Percentiles rank a stretch among this genome's conserved stretches.
Evolutionary conservation across 2,797 vertebrate species (phyloP).

Genomic region (Acanthis flammea): DNA sequence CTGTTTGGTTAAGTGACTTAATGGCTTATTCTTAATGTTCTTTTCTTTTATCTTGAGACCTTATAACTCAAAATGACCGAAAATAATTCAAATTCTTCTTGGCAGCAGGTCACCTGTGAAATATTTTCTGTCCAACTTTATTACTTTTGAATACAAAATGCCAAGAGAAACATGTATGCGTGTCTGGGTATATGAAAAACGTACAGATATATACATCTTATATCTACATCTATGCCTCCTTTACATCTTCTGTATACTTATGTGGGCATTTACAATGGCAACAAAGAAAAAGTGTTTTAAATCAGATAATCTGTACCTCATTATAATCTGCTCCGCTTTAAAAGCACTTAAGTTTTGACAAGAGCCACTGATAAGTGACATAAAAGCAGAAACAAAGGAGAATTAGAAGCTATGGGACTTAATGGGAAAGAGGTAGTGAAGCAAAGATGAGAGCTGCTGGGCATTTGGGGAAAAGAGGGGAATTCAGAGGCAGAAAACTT

Average conservation of each 20-base stretch:
- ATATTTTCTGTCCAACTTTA: constrained; percentile 46
- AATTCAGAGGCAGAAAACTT: neutral
- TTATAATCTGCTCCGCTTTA: neutral
- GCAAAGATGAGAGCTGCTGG: neutral
- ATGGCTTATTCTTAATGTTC: constrained; percentile 71
- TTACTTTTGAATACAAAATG: constrained; percentile 44
- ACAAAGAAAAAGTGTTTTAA: neutral
- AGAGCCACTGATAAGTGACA: neutral
- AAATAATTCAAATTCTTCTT: constrained; percentile 62
- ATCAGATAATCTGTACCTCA: neutral
- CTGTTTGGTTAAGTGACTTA: constrained; percentile 70
- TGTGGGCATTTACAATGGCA: neutral
- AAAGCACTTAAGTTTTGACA: neutral
- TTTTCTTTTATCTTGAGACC: constrained; percentile 64
- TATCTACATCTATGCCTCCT: neutral
- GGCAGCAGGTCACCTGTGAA: constrained; percentile 65
- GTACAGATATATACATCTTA: neutral
- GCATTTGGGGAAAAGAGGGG: neutral
- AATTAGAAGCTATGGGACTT: neutral
- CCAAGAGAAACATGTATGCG: neutral
- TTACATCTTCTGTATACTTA: neutral
- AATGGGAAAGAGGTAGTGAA: neutral
- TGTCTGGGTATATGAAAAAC: neutral
- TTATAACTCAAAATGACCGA: constrained; percentile 60
- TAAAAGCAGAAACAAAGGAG: neutral